These are phyloP conservation scores for Petrolisthes cinctipes DNA, from an alignment of 2,888 invertebrate species.

Conservation along the genomic window DNA sequence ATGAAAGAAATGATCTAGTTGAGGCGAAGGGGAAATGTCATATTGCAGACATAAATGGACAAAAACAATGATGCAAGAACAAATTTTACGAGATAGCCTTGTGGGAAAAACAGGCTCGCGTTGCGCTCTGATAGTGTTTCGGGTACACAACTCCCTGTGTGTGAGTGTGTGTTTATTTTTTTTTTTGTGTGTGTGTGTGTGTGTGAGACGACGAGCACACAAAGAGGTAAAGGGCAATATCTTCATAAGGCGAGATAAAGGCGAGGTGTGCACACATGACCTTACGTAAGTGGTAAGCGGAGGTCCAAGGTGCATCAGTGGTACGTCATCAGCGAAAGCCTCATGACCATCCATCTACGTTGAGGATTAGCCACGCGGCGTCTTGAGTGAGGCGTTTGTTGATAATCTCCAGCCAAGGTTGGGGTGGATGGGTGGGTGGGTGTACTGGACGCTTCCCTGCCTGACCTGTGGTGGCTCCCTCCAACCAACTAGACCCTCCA, in stretches of 20 bases:
- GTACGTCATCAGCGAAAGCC: not conserved
- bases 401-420: constrained; percentile 27
- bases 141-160: not conserved
- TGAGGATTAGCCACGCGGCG: not conserved
- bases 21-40: no score
- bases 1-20: no score
- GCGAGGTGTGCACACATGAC: not conserved
- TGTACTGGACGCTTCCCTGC: not conserved
- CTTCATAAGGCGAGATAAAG: not conserved
- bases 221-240: not conserved
- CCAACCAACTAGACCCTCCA: not conserved
- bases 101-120: no score
- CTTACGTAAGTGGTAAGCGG: not conserved
- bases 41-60: no score
- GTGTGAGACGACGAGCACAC: not conserved
- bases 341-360: constrained; percentile 8
- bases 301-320: not conserved
- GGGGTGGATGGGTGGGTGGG: not conserved
- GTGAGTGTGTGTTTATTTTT: not conserved
- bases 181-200: not conserved
- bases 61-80: no score
- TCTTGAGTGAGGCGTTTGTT: not conserved
- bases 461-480: no score
- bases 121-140: no score
- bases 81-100: no score